Percentiles rank a stretch among this genome's conserved stretches.
Conservation (phyloP, 2,113 vertebrate genomes). For the Rhinopomastus cyanomelas region DNA sequence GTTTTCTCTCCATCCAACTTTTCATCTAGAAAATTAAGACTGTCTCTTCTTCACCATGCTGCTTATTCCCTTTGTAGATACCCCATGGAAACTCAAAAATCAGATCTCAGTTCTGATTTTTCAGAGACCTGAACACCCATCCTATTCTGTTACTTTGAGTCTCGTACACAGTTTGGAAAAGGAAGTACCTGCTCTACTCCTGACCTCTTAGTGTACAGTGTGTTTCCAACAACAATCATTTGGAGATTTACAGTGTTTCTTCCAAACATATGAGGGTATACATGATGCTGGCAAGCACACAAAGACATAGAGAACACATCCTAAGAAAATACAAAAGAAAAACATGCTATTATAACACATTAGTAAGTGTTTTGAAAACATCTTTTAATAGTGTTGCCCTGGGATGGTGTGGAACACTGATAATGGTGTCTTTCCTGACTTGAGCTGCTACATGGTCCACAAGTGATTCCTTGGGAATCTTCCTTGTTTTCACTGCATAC, state of each 20-base stretch:
- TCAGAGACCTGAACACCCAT: background rate
- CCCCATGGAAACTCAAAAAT: background rate
- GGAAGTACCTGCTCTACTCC: background rate
- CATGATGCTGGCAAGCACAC: background rate
- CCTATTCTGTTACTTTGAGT: background rate
- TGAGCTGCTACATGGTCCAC: background rate
- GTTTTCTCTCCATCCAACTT: background rate
- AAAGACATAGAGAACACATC: background rate
- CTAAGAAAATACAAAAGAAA: background rate
- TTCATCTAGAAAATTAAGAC: background rate
- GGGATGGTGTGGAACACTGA: background rate
- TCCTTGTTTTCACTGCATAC: background rate
- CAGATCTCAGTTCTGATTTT: background rate
- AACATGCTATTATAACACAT: background rate
- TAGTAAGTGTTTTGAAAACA: background rate
- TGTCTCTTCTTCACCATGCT: background rate
- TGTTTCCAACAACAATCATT: background rate
- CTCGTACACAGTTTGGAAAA: background rate
- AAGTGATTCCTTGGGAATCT: background rate
- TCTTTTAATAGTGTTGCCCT: background rate
- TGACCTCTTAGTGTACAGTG: background rate
- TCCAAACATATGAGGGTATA: background rate
- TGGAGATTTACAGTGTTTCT: background rate
- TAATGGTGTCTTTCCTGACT: background rate
- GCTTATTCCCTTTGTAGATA: background rate